Evolutionary conservation across 1,140 invertebrate species (phyloP).

Genomic region (Drosophila saltans): DNA sequence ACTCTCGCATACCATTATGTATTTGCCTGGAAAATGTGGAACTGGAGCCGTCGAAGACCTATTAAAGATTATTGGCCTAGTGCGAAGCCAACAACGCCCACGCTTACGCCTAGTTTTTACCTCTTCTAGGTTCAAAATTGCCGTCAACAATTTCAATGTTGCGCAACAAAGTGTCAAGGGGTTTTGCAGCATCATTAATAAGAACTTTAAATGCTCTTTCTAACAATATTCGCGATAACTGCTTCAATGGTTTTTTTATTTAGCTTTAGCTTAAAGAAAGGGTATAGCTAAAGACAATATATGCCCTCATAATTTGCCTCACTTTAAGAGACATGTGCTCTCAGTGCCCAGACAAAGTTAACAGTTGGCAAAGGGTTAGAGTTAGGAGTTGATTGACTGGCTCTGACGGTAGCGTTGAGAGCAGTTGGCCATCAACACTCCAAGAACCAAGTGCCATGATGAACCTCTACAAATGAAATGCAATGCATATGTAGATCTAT

Average conservation of each 20-base stretch:
- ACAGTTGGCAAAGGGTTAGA: conserved; percentile 39
- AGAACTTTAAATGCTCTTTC: conserved; percentile 16
- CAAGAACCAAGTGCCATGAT: conserved; percentile 1
- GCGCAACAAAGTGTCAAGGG: conserved; percentile 63
- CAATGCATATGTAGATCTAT: conserved; percentile 44
- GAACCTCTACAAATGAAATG: conserved; percentile 42
- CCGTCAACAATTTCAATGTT: conserved; percentile 29
- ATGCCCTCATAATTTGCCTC: not conserved
- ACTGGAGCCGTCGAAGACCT: conserved; percentile 41
- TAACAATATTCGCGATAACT: no score
- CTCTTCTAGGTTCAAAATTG: not conserved
- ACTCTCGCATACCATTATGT: conserved; percentile 12
- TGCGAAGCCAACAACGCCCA: conserved; percentile 52
- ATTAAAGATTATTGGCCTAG: conserved; percentile 70
- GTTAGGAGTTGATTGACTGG: conserved; percentile 15
- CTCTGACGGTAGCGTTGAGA: conserved; percentile 73
- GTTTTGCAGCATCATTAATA: no score
- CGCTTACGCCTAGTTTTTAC: conserved; percentile 31
- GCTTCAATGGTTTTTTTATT: not conserved
- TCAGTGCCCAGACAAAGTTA: conserved; percentile 1
- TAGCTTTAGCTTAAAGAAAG: not conserved
- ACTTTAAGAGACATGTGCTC: conserved; percentile 1
- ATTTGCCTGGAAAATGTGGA: conserved; percentile 19
- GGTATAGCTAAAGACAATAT: not conserved
- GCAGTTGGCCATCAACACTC: conserved; percentile 63